Percentiles rank a stretch among this genome's conserved stretches.
Evolutionary conservation across 2,888 invertebrate species (phyloP).

Genomic region (Plusia festucae): DNA sequence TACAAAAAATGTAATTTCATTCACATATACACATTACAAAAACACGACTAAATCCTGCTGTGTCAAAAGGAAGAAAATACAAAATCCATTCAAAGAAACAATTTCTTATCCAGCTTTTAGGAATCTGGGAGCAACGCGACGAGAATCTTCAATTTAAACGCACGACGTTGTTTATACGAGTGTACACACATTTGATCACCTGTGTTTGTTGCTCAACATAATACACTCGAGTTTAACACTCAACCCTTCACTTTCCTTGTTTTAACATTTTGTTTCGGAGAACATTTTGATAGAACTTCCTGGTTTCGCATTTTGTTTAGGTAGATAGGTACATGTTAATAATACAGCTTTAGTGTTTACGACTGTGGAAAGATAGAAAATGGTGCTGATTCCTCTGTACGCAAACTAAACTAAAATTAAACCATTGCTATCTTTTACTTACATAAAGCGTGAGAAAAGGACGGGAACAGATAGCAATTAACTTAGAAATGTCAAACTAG

Average conservation of each 20-base stretch:
- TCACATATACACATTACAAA: background rate
- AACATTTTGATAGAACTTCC: background rate
- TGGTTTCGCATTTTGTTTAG: background rate
- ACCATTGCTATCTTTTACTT: no score
- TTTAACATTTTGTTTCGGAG: constrained; percentile 35
- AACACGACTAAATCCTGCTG: background rate
- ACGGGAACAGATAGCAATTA: no score
- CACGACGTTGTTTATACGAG: constrained; percentile 69
- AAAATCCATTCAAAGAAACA: background rate
- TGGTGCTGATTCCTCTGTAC: no score
- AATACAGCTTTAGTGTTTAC: background rate
- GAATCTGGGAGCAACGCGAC: constrained; percentile 42
- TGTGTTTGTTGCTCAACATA: constrained; percentile 55
- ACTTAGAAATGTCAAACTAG: no score
- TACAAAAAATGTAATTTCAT: background rate
- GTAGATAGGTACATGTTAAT: background rate
- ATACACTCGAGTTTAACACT: constrained; percentile 35
- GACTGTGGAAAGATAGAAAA: no score
- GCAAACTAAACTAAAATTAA: no score
- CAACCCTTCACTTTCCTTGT: constrained; percentile 46
- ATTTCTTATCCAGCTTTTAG: constrained; percentile 19
- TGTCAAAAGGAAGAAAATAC: background rate
- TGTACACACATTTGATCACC: constrained; percentile 73
- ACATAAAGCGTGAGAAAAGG: no score
- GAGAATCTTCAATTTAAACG: constrained; percentile 76